These are phyloP conservation scores for Drosophila stalkeri DNA, from an alignment of 2,888 invertebrate genomes.

Conservation along the genomic window DNA sequence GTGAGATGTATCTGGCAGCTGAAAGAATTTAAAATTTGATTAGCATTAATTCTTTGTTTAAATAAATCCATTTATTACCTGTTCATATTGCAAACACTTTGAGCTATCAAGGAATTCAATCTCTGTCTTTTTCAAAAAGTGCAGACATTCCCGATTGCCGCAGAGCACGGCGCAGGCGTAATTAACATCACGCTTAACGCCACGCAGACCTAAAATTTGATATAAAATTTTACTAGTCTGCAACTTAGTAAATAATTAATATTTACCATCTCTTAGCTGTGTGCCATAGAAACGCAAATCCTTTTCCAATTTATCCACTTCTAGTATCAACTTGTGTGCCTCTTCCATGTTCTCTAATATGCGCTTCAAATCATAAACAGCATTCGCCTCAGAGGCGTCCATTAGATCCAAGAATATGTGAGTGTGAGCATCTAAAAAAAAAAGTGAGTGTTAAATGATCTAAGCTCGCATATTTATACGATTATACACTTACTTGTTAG, in stretches of 20 bases:
- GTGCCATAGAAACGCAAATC: constrained; percentile 89
- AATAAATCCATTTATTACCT: constrained; percentile 22
- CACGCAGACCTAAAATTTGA: constrained; percentile 49
- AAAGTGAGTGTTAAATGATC: fast-evolving
- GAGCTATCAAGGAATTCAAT: constrained; percentile 61
- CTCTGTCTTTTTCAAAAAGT: constrained; percentile 53
- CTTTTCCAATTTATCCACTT: constrained; percentile 89
- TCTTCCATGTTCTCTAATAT: constrained; percentile 90
- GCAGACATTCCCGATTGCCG: constrained; percentile 50
- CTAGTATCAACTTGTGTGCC: constrained; percentile 88
- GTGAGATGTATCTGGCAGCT: constrained; percentile 49
- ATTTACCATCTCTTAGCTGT: constrained; percentile 90
- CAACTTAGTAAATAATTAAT: constrained; percentile 23
- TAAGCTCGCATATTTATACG: neutral
- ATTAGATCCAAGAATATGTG: constrained; percentile 90
- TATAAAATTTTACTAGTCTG: no score
- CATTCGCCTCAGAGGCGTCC: constrained; percentile 91
- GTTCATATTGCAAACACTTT: constrained; percentile 55
- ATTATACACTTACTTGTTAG: constrained; percentile 88
- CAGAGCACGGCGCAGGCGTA: constrained; percentile 66
- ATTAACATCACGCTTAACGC: constrained; percentile 64
- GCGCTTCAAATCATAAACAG: constrained; percentile 90
- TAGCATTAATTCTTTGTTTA: neutral
- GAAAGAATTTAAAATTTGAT: neutral
- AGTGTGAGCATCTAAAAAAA: constrained; percentile 85